Evolutionary conservation across 2,797 vertebrate species (phyloP), one percentile per base, ranked within the genome.

Genomic region (Discoglossus pictus): DNA sequence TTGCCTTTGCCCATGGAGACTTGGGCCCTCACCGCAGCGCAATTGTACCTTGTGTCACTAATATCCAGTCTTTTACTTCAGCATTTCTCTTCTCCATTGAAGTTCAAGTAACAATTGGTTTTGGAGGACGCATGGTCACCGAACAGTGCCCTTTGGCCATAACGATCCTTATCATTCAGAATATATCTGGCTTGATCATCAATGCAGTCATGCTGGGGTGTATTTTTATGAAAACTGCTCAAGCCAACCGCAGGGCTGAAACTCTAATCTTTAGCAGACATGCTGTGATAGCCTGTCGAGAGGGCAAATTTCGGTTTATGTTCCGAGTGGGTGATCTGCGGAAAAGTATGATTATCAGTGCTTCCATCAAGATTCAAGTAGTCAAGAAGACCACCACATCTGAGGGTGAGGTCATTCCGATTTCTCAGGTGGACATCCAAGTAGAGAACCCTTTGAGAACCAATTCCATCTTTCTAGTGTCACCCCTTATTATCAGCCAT

Each of bases 1-100:
- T 93, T 61, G 92, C 92, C 13, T 92, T 92, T 9, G 90, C 90
- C 23, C 90, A 92, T 2, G 92, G 92, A 1, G 92, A 92, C 75
- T 80, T 93, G 74, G 86, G 89, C 74, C 75, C 88, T 7, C 80
- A 73, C 6, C 52, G 55, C 3, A 39, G 35, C 35, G 20, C 25
- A 12, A 17, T 10, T 2, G 38, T 34, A n/a, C 74, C 74, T 15
- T 75, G 74, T 17, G 66, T 75, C 25, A 75, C 74, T 24, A 68
- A 68, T 24, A 69, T 75, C 17, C 61, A 65, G 7, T 73, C 70
- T 1, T 75, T 75, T 31, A 69, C 74, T 1, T 75, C 74, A 3
- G 74, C 74, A 2, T 75, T 75, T 38, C 66, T 73, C 8, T 75
- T 73, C 52, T 75, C 74, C 27, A 75, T 75, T 16, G 74, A 75